Base-by-base conservation (phyloP, 1,140 invertebrate genomes). In the Cydia strobilella region DNA sequence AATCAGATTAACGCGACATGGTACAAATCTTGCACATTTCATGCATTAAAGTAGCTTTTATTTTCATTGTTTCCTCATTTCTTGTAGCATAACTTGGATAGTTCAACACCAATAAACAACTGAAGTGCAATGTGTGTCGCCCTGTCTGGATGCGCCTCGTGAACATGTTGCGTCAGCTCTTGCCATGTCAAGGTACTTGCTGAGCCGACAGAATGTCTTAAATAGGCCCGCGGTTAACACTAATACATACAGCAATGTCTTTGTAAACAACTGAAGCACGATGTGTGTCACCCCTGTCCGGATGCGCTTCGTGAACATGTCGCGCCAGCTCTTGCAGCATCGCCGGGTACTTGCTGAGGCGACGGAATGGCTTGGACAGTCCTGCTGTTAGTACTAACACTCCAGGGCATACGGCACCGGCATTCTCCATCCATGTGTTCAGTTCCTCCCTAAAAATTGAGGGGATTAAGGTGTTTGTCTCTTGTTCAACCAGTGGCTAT, bases 71-170 rank as follows among this genome's bases (percentile, higher is more conserved):
- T 39, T 2, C 35, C 35, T 39, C 35, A 39, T 39, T 9, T 39
- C 35, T 31, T 5, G 31, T 6, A 31, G 31, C 5, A 31, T 31
- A 31, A 31, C 31, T 31, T 31, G 31, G 31, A 6, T 31, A 31
- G 31, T 31, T 31, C 31, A 31, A 31, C 31, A 31, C 31, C 6
- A 31, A 90, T 98, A 99, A 31, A 99, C 96, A 78, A 96, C 95
- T 81, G 98, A 96, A 62, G 98, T 98, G 77, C 99, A 94, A 89
- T 99, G 98, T 1, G 98, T 97, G 87, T 99, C 98, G 3, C 99
- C 99, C 98, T 94, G 92, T 99, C 99, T 2, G 97, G 95, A 93
- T 99, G 98, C 86, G 96, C 96, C 91, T 99, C 98, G 94, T 98
- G 97, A 42, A 99, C 97, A 87, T 99, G 98, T 76, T 98, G 94